Conservation (phyloP, 2,113 vertebrate genomes). For the Anser brachyrhynchus region DNA sequence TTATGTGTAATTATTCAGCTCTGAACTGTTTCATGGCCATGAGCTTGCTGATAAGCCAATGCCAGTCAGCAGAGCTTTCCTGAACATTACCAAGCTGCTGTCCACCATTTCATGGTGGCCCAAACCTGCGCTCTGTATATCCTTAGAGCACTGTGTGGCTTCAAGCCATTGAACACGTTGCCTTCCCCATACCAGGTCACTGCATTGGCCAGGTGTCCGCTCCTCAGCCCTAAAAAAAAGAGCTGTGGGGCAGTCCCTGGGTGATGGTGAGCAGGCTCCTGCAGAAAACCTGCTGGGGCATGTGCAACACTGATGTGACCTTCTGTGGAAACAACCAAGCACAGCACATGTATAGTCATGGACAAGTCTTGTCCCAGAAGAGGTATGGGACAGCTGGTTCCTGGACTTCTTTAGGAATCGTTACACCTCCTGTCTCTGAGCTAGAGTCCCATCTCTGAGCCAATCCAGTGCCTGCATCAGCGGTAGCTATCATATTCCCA, state of each 20-base stretch:
- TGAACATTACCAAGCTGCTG: background rate
- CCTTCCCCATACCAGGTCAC: background rate
- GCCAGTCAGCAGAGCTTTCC: background rate
- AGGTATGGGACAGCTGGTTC: background rate
- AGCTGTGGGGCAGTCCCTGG: background rate
- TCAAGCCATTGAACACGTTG: fast-evolving
- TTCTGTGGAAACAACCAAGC: background rate
- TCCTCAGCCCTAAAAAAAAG: background rate
- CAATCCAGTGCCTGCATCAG: background rate
- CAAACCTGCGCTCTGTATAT: background rate
- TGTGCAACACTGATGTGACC: fast-evolving
- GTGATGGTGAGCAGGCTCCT: background rate
- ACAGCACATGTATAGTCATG: background rate
- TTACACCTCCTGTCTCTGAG: background rate
- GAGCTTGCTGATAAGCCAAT: background rate
- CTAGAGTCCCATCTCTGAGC: background rate
- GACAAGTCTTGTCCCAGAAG: background rate
- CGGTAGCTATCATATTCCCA: background rate
- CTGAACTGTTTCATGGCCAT: background rate
- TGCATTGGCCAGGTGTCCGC: fast-evolving
- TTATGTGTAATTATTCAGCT: background rate
- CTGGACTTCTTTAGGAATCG: background rate
- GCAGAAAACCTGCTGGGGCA: background rate
- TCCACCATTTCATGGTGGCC: background rate
- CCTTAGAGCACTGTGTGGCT: background rate